A percentile compares a stretch with the other conserved stretches of the same genome.
These are phyloP conservation scores for Terrapene triunguis DNA, from an alignment of 2,113 vertebrate species.

Conservation along the genomic window DNA sequence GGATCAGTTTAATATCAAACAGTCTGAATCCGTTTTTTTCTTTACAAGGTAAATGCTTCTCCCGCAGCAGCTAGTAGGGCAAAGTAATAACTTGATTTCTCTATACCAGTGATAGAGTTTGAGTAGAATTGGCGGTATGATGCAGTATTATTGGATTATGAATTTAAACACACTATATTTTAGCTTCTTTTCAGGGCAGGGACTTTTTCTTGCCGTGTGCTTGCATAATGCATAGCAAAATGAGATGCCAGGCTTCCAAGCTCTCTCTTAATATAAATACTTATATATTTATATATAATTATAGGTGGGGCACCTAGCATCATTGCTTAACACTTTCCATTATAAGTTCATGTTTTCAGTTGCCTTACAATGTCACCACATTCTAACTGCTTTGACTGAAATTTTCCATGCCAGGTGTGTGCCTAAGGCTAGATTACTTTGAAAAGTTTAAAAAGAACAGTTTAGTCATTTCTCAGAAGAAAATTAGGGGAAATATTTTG, in stretches of 20 bases:
- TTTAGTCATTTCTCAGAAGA: neutral
- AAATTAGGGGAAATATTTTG: neutral
- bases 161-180: constrained; percentile 11
- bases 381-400: neutral
- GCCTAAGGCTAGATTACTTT: fast-evolving
- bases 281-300: neutral
- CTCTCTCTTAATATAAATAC: neutral
- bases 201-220: neutral
- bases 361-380: neutral
- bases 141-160: neutral
- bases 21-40: constrained; percentile 7
- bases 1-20: neutral
- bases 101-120: neutral
- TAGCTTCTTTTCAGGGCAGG: neutral
- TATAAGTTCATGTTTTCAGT: neutral
- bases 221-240: neutral
- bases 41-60: neutral
- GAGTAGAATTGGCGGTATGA: neutral
- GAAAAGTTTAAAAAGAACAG: neutral
- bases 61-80: neutral
- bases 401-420: neutral
- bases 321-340: neutral
- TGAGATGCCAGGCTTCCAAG: neutral
- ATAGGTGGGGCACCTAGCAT: neutral
- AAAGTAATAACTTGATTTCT: neutral